Conservation (phyloP, 1,140 invertebrate species). For the Chrysomallon squamiferum region DNA sequence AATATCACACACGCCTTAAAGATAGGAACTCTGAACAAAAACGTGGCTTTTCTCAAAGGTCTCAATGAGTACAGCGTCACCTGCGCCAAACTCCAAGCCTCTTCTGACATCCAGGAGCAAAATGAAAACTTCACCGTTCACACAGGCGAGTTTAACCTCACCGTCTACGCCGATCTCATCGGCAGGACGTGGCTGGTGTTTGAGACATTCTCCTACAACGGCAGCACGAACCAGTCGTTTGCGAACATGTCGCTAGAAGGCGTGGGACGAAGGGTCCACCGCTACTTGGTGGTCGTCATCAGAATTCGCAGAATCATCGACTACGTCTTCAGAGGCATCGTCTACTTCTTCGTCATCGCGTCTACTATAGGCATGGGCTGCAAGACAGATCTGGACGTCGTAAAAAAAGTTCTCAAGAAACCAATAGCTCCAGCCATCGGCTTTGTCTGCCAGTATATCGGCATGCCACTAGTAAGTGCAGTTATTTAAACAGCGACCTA, state of each 20-base stretch:
- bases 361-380: slow-evolving; percentile 60
- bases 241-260: neutral
- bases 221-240: neutral
- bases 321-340: slow-evolving; percentile 44
- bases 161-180: neutral
- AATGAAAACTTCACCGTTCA: neutral
- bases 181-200: slow-evolving; percentile 16
- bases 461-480: slow-evolving; percentile 60
- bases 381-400: slow-evolving; percentile 49
- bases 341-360: slow-evolving; percentile 52
- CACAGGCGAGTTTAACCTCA: slow-evolving; percentile 8
- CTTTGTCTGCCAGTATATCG: slow-evolving; percentile 55
- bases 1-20: too few species aligned
- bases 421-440: slow-evolving; percentile 58
- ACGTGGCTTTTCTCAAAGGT: too few species aligned
- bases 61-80: too few species aligned
- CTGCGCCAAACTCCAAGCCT: too few species aligned
- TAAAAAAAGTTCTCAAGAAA: slow-evolving; percentile 49
- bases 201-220: neutral
- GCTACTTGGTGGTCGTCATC: slow-evolving; percentile 30
- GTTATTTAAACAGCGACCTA: too few species aligned
- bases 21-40: too few species aligned
- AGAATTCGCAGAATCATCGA: slow-evolving; percentile 39
- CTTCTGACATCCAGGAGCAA: neutral
- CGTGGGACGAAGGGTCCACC: neutral